Percentiles rank a stretch among this genome's conserved stretches.
phyloP scores from a whole-genome alignment of 2,888 invertebrate species.

The Conomelus anceps region DNA sequence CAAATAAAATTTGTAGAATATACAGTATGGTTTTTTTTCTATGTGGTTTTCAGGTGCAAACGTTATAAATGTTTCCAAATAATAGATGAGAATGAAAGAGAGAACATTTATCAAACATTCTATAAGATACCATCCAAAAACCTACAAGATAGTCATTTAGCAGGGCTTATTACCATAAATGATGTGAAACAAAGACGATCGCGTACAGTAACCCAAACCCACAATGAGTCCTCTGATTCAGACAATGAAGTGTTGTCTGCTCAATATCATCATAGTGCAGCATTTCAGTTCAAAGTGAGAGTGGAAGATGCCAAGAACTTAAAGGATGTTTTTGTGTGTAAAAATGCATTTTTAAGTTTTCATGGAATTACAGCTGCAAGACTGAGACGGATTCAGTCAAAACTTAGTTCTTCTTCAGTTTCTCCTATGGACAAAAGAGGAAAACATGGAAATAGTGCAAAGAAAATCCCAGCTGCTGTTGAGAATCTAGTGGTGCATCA shows the following conservation, averaged over 20 bases:
- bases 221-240: conserved; percentile 1
- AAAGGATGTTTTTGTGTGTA: not conserved
- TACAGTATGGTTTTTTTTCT: no score
- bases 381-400: not conserved
- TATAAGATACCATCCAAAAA: not conserved
- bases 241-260: not conserved
- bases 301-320: not conserved
- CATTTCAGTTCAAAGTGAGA: conserved; percentile 6
- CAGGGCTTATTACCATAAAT: not conserved
- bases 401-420: not conserved
- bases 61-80: conserved; percentile 3
- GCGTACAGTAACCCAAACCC: not conserved
- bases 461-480: conserved; percentile 5
- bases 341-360: not conserved
- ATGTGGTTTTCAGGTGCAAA: not conserved
- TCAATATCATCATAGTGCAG: not conserved
- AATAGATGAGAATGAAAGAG: not conserved
- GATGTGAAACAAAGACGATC: not conserved
- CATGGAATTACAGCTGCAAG: conserved; percentile 5
- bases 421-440: not conserved
- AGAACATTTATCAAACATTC: not conserved
- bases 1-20: no score
- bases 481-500: conserved; percentile 1
- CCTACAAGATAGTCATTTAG: conserved; percentile 3
- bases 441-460: conserved; percentile 1